Evolutionary conservation across 1,140 invertebrate genomes (phyloP).

Genomic region (Drosophila lacertosa): DNA sequence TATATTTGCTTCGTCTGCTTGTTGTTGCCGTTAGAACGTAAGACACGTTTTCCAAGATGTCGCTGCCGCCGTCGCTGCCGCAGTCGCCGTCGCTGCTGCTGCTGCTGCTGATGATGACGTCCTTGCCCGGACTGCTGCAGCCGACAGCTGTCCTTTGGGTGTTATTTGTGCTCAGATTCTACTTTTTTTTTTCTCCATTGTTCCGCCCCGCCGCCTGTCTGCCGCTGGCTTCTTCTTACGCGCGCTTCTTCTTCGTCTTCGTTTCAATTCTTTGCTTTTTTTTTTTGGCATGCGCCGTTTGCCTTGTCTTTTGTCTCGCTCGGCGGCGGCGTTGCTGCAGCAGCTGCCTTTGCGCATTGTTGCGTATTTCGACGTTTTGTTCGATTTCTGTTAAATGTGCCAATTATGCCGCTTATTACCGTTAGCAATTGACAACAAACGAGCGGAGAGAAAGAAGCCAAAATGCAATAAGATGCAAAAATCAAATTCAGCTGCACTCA

Average conservation of each 20-base stretch:
- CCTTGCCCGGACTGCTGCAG: conserved; percentile 7
- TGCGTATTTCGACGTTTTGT: conserved; percentile 29
- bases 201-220: conserved; percentile 45
- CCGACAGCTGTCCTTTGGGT: conserved; percentile 72
- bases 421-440: conserved; percentile 29
- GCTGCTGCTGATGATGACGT: conserved; percentile 26
- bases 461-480: background rate
- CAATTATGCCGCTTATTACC: conserved; percentile 67
- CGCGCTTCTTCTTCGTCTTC: conserved; percentile 7
- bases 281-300: conserved; percentile 58
- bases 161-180: conserved; percentile 63
- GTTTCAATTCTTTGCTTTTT: conserved; percentile 33
- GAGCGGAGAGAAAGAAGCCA: conserved; percentile 1
- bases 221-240: conserved; percentile 21
- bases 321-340: conserved; percentile 39
- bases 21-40: background rate
- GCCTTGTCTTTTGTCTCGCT: conserved; percentile 35
- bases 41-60: conserved; percentile 13
- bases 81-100: background rate
- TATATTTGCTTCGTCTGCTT: too few species aligned
- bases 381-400: conserved; percentile 58
- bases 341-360: conserved; percentile 46
- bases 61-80: background rate
- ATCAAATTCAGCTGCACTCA: conserved; percentile 21
- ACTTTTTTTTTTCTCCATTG: conserved; percentile 67